A percentile compares a stretch with the other conserved stretches of the same genome.
phyloP scores from a whole-genome alignment of 2,797 vertebrate genomes.

The Sebastes hopkinsi region DNA sequence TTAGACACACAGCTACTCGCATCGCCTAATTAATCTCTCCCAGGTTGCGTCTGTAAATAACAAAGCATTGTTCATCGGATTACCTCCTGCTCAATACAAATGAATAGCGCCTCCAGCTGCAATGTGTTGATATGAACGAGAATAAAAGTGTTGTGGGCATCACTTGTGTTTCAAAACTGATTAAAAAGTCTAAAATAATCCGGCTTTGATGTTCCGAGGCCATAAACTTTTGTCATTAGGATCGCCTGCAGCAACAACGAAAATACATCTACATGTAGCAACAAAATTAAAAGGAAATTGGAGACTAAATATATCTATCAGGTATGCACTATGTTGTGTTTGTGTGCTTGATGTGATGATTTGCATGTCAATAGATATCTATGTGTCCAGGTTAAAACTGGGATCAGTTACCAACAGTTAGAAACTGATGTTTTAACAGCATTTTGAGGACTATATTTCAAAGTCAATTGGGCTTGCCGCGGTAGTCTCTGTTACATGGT shows the following conservation, averaged over 20 bases:
- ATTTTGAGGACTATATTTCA: background rate
- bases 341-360: background rate
- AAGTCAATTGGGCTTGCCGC: too few relatives aligned
- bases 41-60: conserved; percentile 44
- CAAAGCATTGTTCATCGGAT: conserved; percentile 25
- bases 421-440: background rate
- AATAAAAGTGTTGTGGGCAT: background rate
- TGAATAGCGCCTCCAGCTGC: conserved; percentile 2
- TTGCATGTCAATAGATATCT: background rate
- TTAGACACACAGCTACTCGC: conserved; percentile 27
- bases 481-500: too few relatives aligned
- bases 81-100: conserved; percentile 10
- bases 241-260: background rate
- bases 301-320: background rate
- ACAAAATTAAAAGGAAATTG: background rate
- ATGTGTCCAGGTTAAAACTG: background rate
- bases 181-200: conserved; percentile 15
- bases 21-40: conserved; percentile 56
- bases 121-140: conserved; percentile 13
- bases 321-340: background rate
- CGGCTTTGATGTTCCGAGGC: background rate
- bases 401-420: background rate
- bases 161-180: background rate
- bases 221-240: background rate
- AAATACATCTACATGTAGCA: background rate